Conservation (phyloP, 1,140 invertebrate genomes). For the Coenobita brevimanus region DNA sequence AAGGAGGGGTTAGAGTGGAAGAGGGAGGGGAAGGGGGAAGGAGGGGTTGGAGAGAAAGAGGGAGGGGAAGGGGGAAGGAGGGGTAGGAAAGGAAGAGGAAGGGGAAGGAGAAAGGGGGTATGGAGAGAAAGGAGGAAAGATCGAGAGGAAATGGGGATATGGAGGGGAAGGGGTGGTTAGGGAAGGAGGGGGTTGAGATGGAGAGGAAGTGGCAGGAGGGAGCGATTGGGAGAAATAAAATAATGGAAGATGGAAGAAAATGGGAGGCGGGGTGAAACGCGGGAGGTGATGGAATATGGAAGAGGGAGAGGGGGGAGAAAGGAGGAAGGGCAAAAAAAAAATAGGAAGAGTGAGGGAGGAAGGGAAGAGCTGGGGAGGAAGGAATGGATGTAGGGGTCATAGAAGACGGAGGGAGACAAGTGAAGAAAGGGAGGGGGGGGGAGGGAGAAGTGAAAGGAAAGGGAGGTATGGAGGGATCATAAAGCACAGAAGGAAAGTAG, state of each 20-base stretch:
- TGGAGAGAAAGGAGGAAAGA: background rate
- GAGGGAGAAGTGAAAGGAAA: background rate
- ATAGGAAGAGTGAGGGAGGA: background rate
- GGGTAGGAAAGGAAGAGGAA: background rate
- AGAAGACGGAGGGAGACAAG: too few species aligned
- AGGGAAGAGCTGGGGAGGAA: too few species aligned
- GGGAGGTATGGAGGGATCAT: too few species aligned
- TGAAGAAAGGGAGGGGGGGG: background rate
- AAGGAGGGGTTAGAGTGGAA: too few species aligned
- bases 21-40: background rate
- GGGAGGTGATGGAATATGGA: too few species aligned
- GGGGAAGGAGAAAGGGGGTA: background rate
- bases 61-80: background rate
- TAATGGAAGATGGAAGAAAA: too few species aligned
- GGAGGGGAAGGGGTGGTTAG: background rate
- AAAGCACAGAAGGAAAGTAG: too few species aligned
- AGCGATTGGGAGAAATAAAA: too few species aligned
- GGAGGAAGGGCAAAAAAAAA: background rate
- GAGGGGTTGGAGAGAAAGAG: background rate
- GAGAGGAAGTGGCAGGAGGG: background rate
- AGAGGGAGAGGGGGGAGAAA: conserved; percentile 6
- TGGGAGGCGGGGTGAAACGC: too few species aligned
- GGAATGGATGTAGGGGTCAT: too few species aligned
- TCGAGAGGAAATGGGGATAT: background rate
- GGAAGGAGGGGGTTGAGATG: background rate